These are phyloP conservation scores for Pilophorus perplexus DNA, from an alignment of 2,888 invertebrate genomes.

Conservation along the genomic window DNA sequence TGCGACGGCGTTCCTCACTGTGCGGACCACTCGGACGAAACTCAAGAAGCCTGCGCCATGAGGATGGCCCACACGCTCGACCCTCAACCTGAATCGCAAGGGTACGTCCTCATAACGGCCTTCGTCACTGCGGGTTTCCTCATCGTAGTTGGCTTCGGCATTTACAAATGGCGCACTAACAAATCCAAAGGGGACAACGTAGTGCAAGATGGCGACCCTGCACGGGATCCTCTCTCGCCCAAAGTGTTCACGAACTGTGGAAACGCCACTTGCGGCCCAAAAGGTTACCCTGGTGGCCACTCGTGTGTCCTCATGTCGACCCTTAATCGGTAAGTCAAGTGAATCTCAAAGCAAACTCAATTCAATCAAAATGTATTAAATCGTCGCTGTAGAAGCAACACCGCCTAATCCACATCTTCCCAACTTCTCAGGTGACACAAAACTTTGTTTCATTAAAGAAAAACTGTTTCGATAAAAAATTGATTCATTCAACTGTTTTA, in stretches of 20 bases:
- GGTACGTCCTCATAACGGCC: slow-evolving; percentile 36
- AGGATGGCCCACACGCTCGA: slow-evolving; percentile 18
- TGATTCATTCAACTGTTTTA: too few species aligned
- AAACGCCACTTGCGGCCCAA: slow-evolving; percentile 13
- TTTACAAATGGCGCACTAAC: slow-evolving; percentile 44
- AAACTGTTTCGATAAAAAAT: too few species aligned
- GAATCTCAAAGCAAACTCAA: too few species aligned
- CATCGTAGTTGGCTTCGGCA: slow-evolving; percentile 28
- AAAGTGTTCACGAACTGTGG: slow-evolving; percentile 48
- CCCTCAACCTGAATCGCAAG: slow-evolving; percentile 37
- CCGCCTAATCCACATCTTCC: too few species aligned
- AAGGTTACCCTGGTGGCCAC: slow-evolving; percentile 17
- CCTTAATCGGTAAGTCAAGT: slow-evolving; percentile 23
- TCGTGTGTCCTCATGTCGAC: slow-evolving; percentile 29
- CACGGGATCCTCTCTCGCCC: slow-evolving; percentile 65
- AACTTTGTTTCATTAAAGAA: too few species aligned
- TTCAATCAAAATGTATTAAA: too few species aligned
- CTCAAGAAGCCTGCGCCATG: slow-evolving; percentile 61
- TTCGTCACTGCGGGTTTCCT: slow-evolving; percentile 32
- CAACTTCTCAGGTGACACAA: too few species aligned
- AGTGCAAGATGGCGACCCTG: slow-evolving; percentile 60
- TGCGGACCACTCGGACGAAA: slow-evolving; percentile 77
- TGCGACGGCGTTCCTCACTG: slow-evolving; percentile 79
- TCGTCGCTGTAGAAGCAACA: too few species aligned
- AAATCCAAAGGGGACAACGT: slow-evolving; percentile 23